phyloP scores from a whole-genome alignment of 1,140 invertebrate genomes.

The Ceratoteleas bidentatus region DNA sequence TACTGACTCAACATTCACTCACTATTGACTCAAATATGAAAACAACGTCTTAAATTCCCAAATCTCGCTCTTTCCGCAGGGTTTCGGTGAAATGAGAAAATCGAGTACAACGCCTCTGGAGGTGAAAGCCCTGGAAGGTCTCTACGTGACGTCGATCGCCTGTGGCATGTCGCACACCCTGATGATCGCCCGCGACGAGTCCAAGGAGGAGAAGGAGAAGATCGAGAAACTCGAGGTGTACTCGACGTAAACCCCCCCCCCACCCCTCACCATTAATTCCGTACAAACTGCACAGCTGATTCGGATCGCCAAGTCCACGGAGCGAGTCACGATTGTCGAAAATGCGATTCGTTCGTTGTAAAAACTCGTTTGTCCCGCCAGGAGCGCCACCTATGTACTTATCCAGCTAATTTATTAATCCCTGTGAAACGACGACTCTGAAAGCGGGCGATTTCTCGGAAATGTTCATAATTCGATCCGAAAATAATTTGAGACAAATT shows the following conservation, averaged over 20 bases:
- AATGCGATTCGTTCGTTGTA: background rate
- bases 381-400: background rate
- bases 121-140: slow-evolving; percentile 90
- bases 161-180: slow-evolving; percentile 93
- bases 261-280: slow-evolving; percentile 1
- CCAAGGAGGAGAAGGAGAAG: slow-evolving; percentile 85
- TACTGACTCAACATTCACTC: no score
- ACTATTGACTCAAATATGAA: no score
- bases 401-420: slow-evolving; percentile 1
- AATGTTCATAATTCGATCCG: no score
- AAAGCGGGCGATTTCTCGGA: no score
- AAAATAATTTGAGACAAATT: no score
- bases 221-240: slow-evolving; percentile 84
- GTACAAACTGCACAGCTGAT: slow-evolving; percentile 28
- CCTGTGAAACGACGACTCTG: no score
- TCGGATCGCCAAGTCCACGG: slow-evolving; percentile 9
- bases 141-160: slow-evolving; percentile 89
- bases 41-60: no score
- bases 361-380: background rate
- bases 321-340: slow-evolving; percentile 16
- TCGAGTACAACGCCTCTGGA: slow-evolving; percentile 94
- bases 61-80: no score
- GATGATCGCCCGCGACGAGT: slow-evolving; percentile 85
- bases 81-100: slow-evolving; percentile 93
- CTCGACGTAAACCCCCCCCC: slow-evolving; percentile 72